phyloP scores from a whole-genome alignment of 2,888 invertebrate genomes.

The Parasteatoda lunata region DNA sequence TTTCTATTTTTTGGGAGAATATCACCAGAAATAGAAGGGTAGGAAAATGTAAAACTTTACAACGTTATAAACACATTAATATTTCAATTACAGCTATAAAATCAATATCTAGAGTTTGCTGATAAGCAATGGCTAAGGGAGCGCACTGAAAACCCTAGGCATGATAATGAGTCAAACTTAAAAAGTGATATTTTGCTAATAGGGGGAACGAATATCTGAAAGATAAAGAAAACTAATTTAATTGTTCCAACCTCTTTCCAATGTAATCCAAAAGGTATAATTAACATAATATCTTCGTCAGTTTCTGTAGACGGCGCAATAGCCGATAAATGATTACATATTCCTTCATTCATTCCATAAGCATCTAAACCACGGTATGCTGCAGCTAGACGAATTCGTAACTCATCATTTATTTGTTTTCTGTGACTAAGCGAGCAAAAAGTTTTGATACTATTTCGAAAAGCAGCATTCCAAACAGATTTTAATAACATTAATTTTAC shows the following conservation, averaged over 20 bases:
- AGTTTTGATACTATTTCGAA: background rate
- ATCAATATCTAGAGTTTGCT: too few species aligned
- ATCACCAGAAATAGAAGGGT: too few species aligned
- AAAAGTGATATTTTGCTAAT: too few species aligned
- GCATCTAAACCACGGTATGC: slow-evolving; percentile 69
- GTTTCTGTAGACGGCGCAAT: slow-evolving; percentile 69
- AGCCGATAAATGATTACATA: slow-evolving; percentile 70
- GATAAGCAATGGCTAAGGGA: too few species aligned
- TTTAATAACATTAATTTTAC: background rate
- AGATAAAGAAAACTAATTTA: too few species aligned
- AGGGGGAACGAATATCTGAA: too few species aligned
- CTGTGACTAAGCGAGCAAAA: background rate
- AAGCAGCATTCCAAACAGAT: background rate
- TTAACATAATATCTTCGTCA: slow-evolving; percentile 69
- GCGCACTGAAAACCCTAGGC: too few species aligned
- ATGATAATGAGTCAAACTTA: too few species aligned
- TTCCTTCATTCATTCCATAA: slow-evolving; percentile 70
- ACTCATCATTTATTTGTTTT: slow-evolving; percentile 19
- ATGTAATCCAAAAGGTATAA: slow-evolving; percentile 70
- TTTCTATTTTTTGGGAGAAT: too few species aligned
- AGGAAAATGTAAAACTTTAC: too few species aligned
- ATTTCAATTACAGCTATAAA: too few species aligned
- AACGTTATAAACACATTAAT: too few species aligned
- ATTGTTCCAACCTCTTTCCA: slow-evolving; percentile 69
- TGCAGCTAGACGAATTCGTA: slow-evolving; percentile 41